phyloP scores from a whole-genome alignment of 2,797 vertebrate genomes.

The Potorous gilbertii region DNA sequence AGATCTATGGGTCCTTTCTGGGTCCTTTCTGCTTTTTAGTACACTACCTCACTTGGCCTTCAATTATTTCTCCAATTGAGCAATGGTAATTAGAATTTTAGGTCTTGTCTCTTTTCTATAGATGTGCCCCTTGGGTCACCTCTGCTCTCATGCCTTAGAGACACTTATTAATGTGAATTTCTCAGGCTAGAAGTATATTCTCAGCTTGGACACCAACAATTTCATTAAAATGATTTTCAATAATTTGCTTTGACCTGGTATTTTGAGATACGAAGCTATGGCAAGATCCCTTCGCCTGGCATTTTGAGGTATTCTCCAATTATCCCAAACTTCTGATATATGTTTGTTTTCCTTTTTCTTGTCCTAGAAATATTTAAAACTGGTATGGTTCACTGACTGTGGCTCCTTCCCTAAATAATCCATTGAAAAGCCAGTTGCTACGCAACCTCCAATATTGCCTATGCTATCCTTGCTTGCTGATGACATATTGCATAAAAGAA shows the following conservation, averaged over 20 bases:
- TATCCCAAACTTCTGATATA: conserved; percentile 57
- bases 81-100: not conserved
- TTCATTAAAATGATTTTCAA: not conserved
- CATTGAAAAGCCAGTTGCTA: conserved; percentile 84
- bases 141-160: not conserved
- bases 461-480: conserved; percentile 79
- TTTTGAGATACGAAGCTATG: conserved; percentile 21
- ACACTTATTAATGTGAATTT: not conserved
- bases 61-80: not conserved
- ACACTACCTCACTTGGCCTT: not conserved
- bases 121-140: not conserved
- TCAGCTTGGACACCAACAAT: not conserved
- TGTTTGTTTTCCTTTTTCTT: conserved; percentile 61
- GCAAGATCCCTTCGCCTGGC: not conserved
- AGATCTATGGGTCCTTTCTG: not conserved
- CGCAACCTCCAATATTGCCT: conserved; percentile 80
- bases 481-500: conserved; percentile 81
- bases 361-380: conserved; percentile 73
- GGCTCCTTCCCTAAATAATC: conserved; percentile 79
- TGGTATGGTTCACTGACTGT: conserved; percentile 71
- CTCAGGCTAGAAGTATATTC: not conserved
- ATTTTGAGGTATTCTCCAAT: conserved; percentile 32
- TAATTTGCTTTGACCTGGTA: conserved; percentile 6
- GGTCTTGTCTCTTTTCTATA: not conserved
- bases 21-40: not conserved